Evolutionary conservation across 2,113 vertebrate species (phyloP), one percentile per base, ranked within the genome.

Genomic region (Formicarius rufipectus): DNA sequence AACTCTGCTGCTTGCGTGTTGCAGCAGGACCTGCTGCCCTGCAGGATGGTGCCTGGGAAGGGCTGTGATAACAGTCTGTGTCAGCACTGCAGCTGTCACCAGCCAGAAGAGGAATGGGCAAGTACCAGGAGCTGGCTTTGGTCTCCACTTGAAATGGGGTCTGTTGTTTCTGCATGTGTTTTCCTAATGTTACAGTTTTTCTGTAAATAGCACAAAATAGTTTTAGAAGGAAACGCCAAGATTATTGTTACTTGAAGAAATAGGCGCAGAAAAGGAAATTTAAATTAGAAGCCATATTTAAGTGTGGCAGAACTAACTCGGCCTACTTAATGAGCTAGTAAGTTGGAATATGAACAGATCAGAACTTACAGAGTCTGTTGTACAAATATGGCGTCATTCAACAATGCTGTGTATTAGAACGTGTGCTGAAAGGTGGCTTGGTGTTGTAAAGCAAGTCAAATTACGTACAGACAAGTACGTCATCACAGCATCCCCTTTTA

Each of bases 1-100:
- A 8, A 47, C 55, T 19, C 19, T 22, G 5, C 28, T 4, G 52
- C 42, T 22, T 3, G 1, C 15, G 19, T 6, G 0, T 8, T 8
- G 6, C 5, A 9, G 50, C 56, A 24, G 64, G n/a, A 42, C 44
- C 19, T 0, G 0, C 55, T 52, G 76, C 30, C 42, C 27, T 11
- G 40, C 4, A 4, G 68, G 42, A 5, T 1, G 33, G 25, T 12
- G 39, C 67, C 31, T 6, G 27, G 40, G n/a, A 49, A 49, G 67
- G 58, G 5, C 58, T 42, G 44, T 22, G 40, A 1, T 10, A 40
- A 15, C 12, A 44, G 9, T 3, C 47, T 40, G 28, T 7, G 1
- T 47, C 7, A 28, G 53, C 4, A 6, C 42, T 31, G 73, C 75
- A 22, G 69, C 69, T 9, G 19, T 15, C 58, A 30, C 56, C 58